Conservation (phyloP, 1,140 invertebrate species). For the Apis dorsata region DNA sequence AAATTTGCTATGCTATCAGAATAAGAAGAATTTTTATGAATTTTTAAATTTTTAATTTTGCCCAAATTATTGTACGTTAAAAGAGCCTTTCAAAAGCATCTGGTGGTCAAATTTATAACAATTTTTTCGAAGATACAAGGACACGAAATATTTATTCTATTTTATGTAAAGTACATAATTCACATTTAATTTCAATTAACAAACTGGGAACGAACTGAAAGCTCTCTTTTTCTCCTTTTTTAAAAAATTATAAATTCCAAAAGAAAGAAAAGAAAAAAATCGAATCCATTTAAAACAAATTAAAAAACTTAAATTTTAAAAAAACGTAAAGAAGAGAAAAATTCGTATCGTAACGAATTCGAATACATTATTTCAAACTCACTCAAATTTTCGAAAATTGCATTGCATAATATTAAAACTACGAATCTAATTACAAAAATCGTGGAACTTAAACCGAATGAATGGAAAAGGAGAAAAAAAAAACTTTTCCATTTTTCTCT, state of each 20-base stretch:
- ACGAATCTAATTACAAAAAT: no score
- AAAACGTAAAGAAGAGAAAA: neutral
- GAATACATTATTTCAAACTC: no score
- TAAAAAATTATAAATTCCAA: no score
- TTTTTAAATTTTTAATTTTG: neutral
- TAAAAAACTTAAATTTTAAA: no score
- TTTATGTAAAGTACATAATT: neutral
- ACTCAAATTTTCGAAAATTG: no score
- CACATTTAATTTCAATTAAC: neutral
- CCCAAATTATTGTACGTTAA: neutral
- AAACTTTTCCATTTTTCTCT: neutral
- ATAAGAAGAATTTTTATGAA: neutral
- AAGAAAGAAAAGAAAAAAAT: no score
- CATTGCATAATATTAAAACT: no score
- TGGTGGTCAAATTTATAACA: conserved; percentile 1
- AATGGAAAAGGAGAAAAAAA: no score
- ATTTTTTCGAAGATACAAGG: conserved; percentile 2
- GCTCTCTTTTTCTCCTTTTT: no score
- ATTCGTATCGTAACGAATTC: neutral
- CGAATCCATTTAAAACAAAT: no score
- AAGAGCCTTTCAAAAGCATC: neutral
- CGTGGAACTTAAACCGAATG: no score
- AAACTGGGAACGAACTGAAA: no score
- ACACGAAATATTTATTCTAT: conserved; percentile 11
- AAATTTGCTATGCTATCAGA: neutral